Conservation (phyloP, 2,797 vertebrate species). For the Danio kyathit region DNA sequence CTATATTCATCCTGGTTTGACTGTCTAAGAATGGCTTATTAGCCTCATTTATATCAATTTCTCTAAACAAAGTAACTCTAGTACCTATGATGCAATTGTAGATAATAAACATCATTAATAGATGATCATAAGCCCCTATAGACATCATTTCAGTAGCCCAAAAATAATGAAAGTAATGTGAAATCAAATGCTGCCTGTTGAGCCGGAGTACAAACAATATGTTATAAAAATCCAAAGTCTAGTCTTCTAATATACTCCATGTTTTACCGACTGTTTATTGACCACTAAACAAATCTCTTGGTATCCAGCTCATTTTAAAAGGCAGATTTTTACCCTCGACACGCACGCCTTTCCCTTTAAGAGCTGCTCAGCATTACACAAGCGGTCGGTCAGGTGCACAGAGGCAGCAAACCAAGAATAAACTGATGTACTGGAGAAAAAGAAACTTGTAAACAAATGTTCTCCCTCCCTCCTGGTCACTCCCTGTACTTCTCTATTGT, state of each 20-base stretch:
- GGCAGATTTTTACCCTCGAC: neutral
- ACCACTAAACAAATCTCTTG: neutral
- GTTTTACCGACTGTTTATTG: neutral
- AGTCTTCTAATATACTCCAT: neutral
- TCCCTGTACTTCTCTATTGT: conserved; percentile 18
- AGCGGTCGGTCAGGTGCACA: conserved; percentile 51
- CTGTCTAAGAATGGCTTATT: conserved; percentile 19
- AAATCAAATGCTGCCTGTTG: neutral
- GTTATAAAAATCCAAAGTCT: neutral
- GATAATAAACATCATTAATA: neutral
- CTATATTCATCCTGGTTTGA: conserved; percentile 29
- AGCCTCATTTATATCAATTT: neutral
- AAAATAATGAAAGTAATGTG: neutral
- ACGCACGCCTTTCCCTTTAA: conserved; percentile 54
- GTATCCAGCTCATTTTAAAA: neutral
- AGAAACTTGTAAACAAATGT: conserved; percentile 56
- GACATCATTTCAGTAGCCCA: neutral
- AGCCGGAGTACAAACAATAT: neutral
- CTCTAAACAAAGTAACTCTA: neutral
- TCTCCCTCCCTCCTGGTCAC: neutral
- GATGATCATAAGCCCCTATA: neutral
- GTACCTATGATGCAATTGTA: neutral
- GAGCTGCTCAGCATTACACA: conserved; percentile 57
- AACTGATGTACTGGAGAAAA: conserved; percentile 42
- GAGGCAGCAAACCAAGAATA: conserved; percentile 50